These are phyloP conservation scores for Hydra vulgaris DNA, from an alignment of 30 jellyfish, hydroid and myxozoan genomes.

Conservation along the genomic window DNA sequence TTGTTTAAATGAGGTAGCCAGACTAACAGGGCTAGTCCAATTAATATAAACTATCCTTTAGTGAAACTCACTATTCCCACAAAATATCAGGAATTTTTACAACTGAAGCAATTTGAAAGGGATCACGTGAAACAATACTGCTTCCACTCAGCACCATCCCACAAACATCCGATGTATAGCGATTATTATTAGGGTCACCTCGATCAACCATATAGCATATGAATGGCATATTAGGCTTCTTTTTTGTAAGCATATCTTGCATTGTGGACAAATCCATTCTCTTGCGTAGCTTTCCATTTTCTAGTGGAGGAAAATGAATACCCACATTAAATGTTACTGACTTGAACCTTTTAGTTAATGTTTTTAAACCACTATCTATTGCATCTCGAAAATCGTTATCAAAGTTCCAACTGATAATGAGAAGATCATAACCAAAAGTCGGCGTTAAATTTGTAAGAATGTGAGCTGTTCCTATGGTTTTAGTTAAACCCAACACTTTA, in stretches of 20 bases:
- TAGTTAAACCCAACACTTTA: slow-evolving; percentile 16
- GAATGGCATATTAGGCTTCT: slow-evolving; percentile 29
- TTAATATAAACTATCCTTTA: too few relatives aligned
- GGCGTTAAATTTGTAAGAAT: slow-evolving; percentile 24
- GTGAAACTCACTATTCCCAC: too few relatives aligned
- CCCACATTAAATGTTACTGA: slow-evolving; percentile 32
- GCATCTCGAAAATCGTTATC: slow-evolving; percentile 38
- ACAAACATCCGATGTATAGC: slow-evolving; percentile 32
- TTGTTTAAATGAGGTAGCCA: too few relatives aligned
- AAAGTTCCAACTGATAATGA: slow-evolving; percentile 29
- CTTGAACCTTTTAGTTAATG: slow-evolving; percentile 14
- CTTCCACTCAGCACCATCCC: slow-evolving; percentile 36
- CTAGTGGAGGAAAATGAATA: slow-evolving; percentile 33
- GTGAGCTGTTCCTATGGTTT: slow-evolving; percentile 27
- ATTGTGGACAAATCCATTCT: neutral
- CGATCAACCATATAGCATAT: slow-evolving; percentile 32
- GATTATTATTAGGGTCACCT: slow-evolving; percentile 33
- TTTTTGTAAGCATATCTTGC: neutral
- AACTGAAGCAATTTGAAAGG: slow-evolving; percentile 20
- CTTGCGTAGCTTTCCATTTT: slow-evolving; percentile 22
- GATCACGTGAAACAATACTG: slow-evolving; percentile 36
- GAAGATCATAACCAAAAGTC: slow-evolving; percentile 29
- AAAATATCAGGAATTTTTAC: slow-evolving; percentile 21
- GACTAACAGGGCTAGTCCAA: too few relatives aligned
- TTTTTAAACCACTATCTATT: slow-evolving; percentile 25